Conservation (phyloP, 2,888 invertebrate genomes). For the Nasonovia ribisnigri region DNA sequence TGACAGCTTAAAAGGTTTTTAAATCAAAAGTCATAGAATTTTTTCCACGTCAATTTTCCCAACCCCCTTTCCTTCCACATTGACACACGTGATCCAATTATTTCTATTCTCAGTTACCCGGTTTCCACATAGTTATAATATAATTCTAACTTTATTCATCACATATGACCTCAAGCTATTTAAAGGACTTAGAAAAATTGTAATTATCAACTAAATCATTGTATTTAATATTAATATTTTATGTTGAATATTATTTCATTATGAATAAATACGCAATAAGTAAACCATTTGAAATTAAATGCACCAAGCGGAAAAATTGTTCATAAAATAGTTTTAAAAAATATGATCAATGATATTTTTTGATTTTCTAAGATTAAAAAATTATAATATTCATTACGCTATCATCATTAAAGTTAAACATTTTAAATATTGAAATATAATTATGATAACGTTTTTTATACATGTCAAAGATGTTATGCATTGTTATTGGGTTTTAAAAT, state of each 20-base stretch:
- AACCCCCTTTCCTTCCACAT: not conserved
- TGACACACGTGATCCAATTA: conserved; percentile 34
- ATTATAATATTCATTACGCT: not conserved
- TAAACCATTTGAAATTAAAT: not conserved
- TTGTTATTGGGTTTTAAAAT: not conserved
- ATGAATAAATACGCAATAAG: not conserved
- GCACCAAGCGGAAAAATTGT: not conserved
- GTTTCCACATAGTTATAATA: conserved; percentile 16
- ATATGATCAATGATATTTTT: not conserved
- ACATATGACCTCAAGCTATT: not conserved
- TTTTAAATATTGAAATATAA: not conserved
- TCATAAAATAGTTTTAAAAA: not conserved
- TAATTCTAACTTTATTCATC: not conserved
- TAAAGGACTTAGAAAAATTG: not conserved
- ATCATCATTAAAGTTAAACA: not conserved
- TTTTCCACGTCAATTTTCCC: conserved; percentile 29
- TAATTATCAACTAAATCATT: not conserved
- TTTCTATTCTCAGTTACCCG: conserved; percentile 4
- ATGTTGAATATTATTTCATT: not conserved
- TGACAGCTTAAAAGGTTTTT: conserved; percentile 58
- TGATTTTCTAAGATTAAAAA: not conserved
- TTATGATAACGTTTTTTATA: not conserved
- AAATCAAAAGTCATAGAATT: conserved; percentile 31
- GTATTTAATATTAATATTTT: not conserved
- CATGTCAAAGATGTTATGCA: not conserved